Evolutionary conservation across 2,888 invertebrate species (phyloP).

Genomic region (Drosophila basisetae): DNA sequence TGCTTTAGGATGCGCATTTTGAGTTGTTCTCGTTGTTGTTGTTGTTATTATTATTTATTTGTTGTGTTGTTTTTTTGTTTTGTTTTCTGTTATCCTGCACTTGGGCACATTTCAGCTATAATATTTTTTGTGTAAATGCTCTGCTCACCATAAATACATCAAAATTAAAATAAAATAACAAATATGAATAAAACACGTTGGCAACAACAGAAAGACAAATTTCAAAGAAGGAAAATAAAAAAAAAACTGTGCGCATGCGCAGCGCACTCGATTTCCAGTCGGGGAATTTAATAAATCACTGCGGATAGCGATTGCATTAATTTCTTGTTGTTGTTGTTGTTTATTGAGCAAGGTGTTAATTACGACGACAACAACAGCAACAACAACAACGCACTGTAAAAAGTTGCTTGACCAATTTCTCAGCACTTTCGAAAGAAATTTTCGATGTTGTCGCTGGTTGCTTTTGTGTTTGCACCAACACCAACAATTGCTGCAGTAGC

Average conservation of each 20-base stretch:
- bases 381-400: conserved; percentile 30
- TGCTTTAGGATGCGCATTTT: conserved; percentile 83
- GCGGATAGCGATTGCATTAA: conserved; percentile 12
- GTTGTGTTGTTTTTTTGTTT: conserved; percentile 3
- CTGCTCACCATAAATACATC: conserved; percentile 25
- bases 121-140: conserved; percentile 21
- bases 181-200: conserved; percentile 12
- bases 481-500: conserved; percentile 29
- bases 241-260: conserved; percentile 10
- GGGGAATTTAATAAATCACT: conserved; percentile 13
- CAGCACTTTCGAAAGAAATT: conserved; percentile 74
- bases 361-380: conserved; percentile 37
- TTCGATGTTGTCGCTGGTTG: conserved; percentile 43
- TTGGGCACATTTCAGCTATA: conserved; percentile 43
- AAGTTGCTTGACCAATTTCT: conserved; percentile 63
- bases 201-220: not conserved
- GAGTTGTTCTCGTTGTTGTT: conserved; percentile 22
- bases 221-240: not conserved
- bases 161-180: conserved; percentile 4
- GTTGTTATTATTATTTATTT: conserved; percentile 6
- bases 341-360: conserved; percentile 58
- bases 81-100: conserved; percentile 24
- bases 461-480: conserved; percentile 37
- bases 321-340: conserved; percentile 32
- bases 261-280: not conserved